Conservation (phyloP, 2,113 vertebrate genomes). For the Oncorhynchus gorbuscha region DNA sequence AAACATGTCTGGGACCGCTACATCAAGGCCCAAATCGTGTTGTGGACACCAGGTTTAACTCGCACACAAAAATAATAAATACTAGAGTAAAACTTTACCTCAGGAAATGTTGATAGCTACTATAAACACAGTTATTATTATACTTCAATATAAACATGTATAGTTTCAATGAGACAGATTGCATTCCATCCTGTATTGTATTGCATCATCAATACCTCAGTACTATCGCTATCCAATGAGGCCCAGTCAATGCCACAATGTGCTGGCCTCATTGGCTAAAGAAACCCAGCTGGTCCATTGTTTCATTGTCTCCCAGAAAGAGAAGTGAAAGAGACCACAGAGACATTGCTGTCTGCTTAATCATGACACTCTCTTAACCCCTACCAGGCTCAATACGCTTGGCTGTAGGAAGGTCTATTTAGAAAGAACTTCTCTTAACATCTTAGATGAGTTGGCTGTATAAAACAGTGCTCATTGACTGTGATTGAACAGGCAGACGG, state of each 20-base stretch:
- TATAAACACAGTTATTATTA: too few relatives aligned
- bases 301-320: conserved; percentile 14
- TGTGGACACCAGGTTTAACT: too few relatives aligned
- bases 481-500: conserved; percentile 23
- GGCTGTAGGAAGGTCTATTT: conserved; percentile 34
- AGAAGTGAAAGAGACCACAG: conserved; percentile 19
- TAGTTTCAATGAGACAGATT: too few relatives aligned
- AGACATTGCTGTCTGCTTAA: conserved; percentile 44
- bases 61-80: too few relatives aligned
- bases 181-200: too few relatives aligned
- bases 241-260: conserved; percentile 23
- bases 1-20: too few relatives aligned
- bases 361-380: conserved; percentile 61
- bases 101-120: too few relatives aligned
- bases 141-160: too few relatives aligned
- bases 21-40: too few relatives aligned
- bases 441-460: conserved; percentile 63
- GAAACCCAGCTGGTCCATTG: conserved; percentile 27
- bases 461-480: conserved; percentile 59
- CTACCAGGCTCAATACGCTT: conserved; percentile 53
- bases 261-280: conserved; percentile 18
- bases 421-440: conserved; percentile 56
- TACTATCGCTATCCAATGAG: too few relatives aligned
- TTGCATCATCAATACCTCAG: too few relatives aligned
- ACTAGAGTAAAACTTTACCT: too few relatives aligned